A percentile compares a stretch with the other conserved stretches of the same genome.
phyloP scores from a whole-genome alignment of 2,888 invertebrate genomes.

The Himalopsyche tibetana region DNA sequence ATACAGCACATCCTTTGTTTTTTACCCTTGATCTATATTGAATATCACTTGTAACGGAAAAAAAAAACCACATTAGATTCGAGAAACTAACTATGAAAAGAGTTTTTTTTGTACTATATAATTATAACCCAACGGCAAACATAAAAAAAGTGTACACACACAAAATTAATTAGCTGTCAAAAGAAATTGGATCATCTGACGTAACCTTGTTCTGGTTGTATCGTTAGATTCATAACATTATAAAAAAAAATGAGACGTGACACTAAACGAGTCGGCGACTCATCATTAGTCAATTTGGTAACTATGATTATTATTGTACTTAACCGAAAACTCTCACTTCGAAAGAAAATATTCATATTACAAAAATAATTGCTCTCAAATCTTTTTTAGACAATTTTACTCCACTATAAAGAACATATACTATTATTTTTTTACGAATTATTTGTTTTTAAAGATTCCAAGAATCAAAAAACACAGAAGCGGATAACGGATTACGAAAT shows the following conservation, averaged over 20 bases:
- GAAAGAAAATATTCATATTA: too few relatives aligned
- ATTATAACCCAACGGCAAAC: neutral
- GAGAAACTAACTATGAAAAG: neutral
- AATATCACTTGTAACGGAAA: neutral
- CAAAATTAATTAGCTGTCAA: neutral
- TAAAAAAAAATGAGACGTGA: slow-evolving; percentile 17
- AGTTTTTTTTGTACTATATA: neutral
- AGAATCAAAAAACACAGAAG: too few relatives aligned
- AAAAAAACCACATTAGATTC: neutral
- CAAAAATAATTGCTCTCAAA: too few relatives aligned
- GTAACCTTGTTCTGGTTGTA: slow-evolving; percentile 17
- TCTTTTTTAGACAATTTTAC: too few relatives aligned
- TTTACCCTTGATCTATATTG: neutral
- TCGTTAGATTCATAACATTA: neutral
- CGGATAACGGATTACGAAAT: too few relatives aligned
- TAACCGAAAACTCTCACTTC: too few relatives aligned
- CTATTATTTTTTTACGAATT: too few relatives aligned
- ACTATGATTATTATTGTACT: too few relatives aligned
- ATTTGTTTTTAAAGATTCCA: too few relatives aligned
- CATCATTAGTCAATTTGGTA: too few relatives aligned
- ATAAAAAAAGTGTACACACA: neutral
- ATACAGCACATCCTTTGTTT: neutral
- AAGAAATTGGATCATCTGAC: neutral
- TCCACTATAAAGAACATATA: too few relatives aligned
- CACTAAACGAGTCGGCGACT: neutral